Evolutionary conservation across 2,888 invertebrate genomes (phyloP), one percentile per base, ranked within the genome.

Genomic region (Hypsopygia costalis): DNA sequence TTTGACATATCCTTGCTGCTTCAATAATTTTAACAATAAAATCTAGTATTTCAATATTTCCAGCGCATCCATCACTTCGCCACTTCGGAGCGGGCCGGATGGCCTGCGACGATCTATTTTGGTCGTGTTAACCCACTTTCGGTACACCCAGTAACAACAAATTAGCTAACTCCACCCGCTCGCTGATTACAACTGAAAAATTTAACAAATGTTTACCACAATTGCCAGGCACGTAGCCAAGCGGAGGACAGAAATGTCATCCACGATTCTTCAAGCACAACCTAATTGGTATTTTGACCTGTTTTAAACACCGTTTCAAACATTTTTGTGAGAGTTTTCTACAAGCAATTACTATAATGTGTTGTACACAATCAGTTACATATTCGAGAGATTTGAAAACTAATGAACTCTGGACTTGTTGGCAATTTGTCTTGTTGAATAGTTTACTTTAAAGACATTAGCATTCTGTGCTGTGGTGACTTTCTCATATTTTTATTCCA

Each of bases 81-180:
- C 34, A 46, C 46, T 49, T 62, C 60, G 37, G 41, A 47, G 46
- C 34, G 40, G 40, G 50, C 59, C 68, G 66, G 69, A 64, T 66
- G 68, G 66, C 62, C 65, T 65, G 58, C 73, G 73, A 67, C 74
- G 70, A 59, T 78, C 82, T 82, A 81, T 81, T 82, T 81, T 63
- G 57, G 71, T 52, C 64, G 50, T 58, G 75, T 70, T 81, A 81
- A 80, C 82, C 82, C 65, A 82, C 71, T 79, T 82, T 72, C 64
- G 50, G 52, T 55, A 62, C 63, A 62, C 55, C 55, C 62, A 68
- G 69, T 68, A 67, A 67, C 68, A 55, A 74, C 78, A 69, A 75
- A 75, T 79, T 73, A 75, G 73, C 73, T 51, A 63, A 69, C 59
- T 66, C 71, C 57, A 66, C 62, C 55, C 57, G 55, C 52, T 54